Evolutionary conservation across 2,113 vertebrate species (phyloP), one percentile per base, ranked within the genome.

Genomic region (Eretmochelys imbricata): DNA sequence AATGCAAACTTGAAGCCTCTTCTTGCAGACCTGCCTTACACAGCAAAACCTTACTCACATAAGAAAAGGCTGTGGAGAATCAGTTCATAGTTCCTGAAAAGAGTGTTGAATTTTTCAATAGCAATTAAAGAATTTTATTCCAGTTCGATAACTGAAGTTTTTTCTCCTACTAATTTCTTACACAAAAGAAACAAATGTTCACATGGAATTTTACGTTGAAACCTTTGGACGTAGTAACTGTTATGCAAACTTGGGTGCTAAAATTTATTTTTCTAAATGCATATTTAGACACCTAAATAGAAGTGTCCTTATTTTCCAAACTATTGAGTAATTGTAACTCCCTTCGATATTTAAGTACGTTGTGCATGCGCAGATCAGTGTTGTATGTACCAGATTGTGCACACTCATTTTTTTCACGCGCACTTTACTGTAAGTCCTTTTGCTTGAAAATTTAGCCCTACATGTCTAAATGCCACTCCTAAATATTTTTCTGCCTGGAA

Each of bases 141-240:
- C 89, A 50, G 76, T 92, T 80, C 75, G 46, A 54, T 95, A 82
- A 86, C 1, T 82, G 22, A 46, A 46, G n/a, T 42, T n/a, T 46
- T 38, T n/a, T 91, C 10, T 94, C 35, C 84, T 92, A 46, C 35
- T 55, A 72, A 69, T 85, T 10, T 84, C 65, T 88, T 9, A 27
- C 29, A 57, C 19, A 42, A 72, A 2, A 90, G 35, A 4, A 85
- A 4, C 54, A 91, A 84, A 82, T 0, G 2, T 57, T 46, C 49
- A 92, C 76, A 72, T 92, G 62, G 78, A 95, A 57, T 87, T 93
- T 87, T 72, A n/a, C 25, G 57, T 79, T 87, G 69, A 87, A 11
- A 0, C 0, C 88, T 93, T 95, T 94, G 51, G 53, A 22, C 0
- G 0, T 69, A 85, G 65, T 72, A 72, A 72, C 69, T 76, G 48